Evolutionary conservation across 2,797 vertebrate species (phyloP), one percentile per base, ranked within the genome.

Genomic region (Spondyliosoma cantharus): DNA sequence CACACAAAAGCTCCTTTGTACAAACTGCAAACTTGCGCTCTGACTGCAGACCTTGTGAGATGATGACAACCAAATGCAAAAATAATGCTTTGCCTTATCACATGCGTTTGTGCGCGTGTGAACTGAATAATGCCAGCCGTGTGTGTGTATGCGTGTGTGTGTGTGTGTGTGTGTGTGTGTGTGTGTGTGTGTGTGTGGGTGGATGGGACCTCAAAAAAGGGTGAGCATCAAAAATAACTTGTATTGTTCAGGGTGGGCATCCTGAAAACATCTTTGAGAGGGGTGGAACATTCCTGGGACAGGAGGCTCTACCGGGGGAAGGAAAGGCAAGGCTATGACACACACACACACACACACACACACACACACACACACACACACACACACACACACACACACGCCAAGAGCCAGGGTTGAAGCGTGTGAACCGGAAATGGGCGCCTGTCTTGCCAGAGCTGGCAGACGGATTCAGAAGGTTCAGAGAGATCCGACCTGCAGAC

Each of bases 391-490:
- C 52, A 60, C 29, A 32, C 76, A 70, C 54, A 71, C 66, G 64
- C 56, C 64, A 63, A 74, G 63, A 76, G 83, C 62, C 78, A 52
- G 52, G 57, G 81, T 74, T 77, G 70, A 91, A 86, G 89, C 87
- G 85, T 93, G 93, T 93, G 93, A 94, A 93, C 91, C 77, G 91
- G 92, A 93, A 91, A 91, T 37, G 67, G 82, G 59, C 14, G 85
- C 83, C 82, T 84, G 87, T 92, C 85, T 80, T 90, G 78, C 76
- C 70, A 1, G 71, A 84, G 82, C 66, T 43, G 4, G 71, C 77
- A 80, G 87, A 84, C 80, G 22, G 86, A 91, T 86, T 87, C 72
- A 59, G 69, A 82, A 70, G 81, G 86, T 89, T 90, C 86, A 86
- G 85, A 90, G 78, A 87, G 89, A 77, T 83, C 83, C 78, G 84